Base-by-base conservation (phyloP, 1,140 invertebrate genomes). In the Gonatopus flavifemur region DNA sequence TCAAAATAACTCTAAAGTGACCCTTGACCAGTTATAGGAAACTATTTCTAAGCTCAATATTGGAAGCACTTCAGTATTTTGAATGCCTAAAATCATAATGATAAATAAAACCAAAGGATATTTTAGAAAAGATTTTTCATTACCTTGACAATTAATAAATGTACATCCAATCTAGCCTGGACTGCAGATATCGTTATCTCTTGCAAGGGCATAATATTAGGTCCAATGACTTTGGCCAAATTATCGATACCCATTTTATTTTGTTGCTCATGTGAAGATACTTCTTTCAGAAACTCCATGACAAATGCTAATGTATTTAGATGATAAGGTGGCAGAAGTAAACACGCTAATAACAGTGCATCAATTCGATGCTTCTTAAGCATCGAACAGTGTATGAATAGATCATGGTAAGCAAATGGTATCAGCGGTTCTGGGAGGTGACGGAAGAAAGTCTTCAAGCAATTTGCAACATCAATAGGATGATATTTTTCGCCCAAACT, bases 201-300 rank as follows among this genome's bases (percentile, higher is more conserved):
- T 69, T 78, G 73, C 7, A 88, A 66, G n/a, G 89, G 88, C 85
- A 94, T 89, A 35, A 94, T 78, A 68, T 89, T 91, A 10, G 91
- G 91, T 3, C 88, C 85, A 66, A 93, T 74, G 12, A 93, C 85
- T 56, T 91, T 87, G 1, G 91, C 86, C 30, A 93, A 74, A 72
- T 93, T 94, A 35, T 84, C 84, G 35, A 84, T 75, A 60, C 85
- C 82, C 91, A 94, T 94, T 74, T 88, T 87, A 68, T 93, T 94
- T 21, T 81, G 76, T n/a, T 83, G 80, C 31, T 81, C 79, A 59
- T 82, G 70, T n/a, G 67, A 62, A 5, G 85, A 78, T 9, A 90
- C 80, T 37, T 80, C 79, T 49, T 81, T 72, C 16, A 89, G 69
- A 61, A 89, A 86, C 60, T 82, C 80, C 81, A 88, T 84, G 41